Evolutionary conservation across 64 coral and sea anemone genomes (phyloP).

Genomic region (Actinia equina): DNA sequence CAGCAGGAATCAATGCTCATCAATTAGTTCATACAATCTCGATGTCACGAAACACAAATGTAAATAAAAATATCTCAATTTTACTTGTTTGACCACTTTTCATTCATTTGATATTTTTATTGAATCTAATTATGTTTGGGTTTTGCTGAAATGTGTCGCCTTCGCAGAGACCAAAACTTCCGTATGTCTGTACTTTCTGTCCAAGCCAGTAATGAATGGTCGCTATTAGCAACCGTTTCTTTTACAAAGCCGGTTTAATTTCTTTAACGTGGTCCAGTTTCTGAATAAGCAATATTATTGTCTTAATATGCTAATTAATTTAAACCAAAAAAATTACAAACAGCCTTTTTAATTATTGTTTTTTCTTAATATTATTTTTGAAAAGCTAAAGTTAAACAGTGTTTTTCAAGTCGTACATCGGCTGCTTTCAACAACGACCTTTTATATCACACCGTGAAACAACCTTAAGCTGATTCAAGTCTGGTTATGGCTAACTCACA

Average conservation of each 20-base stretch:
- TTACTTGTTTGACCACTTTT: neutral
- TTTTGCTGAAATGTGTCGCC: neutral
- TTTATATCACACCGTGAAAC: too few species aligned
- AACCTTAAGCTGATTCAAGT: too few species aligned
- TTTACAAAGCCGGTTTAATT: neutral
- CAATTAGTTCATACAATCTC: neutral
- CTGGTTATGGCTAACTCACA: too few species aligned
- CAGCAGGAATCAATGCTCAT: neutral
- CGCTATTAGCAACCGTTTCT: neutral
- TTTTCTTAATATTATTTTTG: too few species aligned
- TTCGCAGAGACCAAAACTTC: neutral
- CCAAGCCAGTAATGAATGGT: neutral
- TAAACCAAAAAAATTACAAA: neutral
- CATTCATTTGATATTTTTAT: neutral
- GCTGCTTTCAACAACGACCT: too few species aligned
- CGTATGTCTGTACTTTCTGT: neutral
- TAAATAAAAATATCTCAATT: neutral
- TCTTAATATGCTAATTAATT: neutral
- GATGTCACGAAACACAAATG: neutral
- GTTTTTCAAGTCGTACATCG: too few species aligned
- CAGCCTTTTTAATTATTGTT: too few species aligned
- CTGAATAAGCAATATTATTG: neutral
- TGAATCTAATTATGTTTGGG: neutral
- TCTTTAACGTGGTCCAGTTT: neutral
- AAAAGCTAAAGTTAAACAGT: too few species aligned